phyloP scores from a whole-genome alignment of 2,797 vertebrate species.

The Tamandua tetradactyla region DNA sequence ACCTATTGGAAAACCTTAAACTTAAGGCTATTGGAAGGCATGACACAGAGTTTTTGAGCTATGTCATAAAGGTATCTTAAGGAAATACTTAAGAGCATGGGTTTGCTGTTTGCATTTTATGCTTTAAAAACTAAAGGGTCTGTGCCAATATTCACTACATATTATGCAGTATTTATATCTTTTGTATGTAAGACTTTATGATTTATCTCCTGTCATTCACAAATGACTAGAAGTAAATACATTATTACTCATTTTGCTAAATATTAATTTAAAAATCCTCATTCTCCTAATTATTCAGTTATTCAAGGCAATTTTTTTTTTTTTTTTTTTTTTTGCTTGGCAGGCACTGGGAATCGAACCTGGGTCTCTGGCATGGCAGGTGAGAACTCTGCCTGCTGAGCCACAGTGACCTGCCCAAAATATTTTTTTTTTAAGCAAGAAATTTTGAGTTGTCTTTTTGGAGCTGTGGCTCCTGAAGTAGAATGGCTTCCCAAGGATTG shows the following conservation, averaged over 20 bases:
- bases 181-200: conserved; percentile 66
- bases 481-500: neutral
- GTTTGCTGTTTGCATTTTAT: conserved; percentile 70
- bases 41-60: neutral
- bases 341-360: too few relatives aligned
- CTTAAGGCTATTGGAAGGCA: neutral
- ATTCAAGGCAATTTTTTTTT: too few relatives aligned
- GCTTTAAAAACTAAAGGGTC: conserved; percentile 82
- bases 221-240: conserved; percentile 61
- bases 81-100: conserved; percentile 17
- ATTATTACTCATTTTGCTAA: conserved; percentile 71
- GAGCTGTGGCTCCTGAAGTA: neutral
- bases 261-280: conserved; percentile 79
- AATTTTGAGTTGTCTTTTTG: conserved; percentile 15
- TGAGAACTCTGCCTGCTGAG: too few relatives aligned
- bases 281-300: conserved; percentile 69
- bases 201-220: conserved; percentile 71
- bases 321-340: too few relatives aligned
- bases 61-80: neutral
- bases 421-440: conserved; percentile 34
- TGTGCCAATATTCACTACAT: conserved; percentile 81
- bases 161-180: conserved; percentile 83
- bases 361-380: too few relatives aligned
- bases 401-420: too few relatives aligned
- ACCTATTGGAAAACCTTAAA: conserved; percentile 86